Base-by-base conservation (phyloP, 1,140 invertebrate genomes). In the Eufriesea mexicana region DNA sequence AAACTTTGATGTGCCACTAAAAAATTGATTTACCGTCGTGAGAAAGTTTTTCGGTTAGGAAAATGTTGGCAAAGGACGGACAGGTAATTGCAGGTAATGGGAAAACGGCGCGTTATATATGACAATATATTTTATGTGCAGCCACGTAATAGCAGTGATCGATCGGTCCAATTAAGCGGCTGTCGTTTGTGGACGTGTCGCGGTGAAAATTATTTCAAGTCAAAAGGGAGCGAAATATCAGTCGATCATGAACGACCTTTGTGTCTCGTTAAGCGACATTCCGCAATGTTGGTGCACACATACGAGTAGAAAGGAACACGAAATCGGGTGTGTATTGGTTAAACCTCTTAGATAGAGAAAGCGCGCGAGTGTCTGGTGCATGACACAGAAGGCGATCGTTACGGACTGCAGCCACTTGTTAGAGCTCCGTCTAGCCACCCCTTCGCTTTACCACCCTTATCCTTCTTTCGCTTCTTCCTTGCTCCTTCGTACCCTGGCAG, bases 351-450 rank as follows among this genome's bases (percentile, higher is more conserved):
- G 71, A 68, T 84, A 68, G 83, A 88, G 78, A 85, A 84, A 62
- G 84, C 72, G 57, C 76, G 49, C 72, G 82, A 45, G 68, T 84
- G 84, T 88, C 81, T 86, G 78, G 81, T 89, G 87, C 88, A 89
- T 83, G 87, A 85, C 87, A 89, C 66, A 84, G 86, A 83, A 83
- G 68, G 62, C 89, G 89, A 90, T 90, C 89, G 89, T 90, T 90
- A 90, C 89, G 88, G 80, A 79, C 84, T 90, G 79, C 88, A 86
- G 85, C 89, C 89, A 90, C 89, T 90, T 90, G 89, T 90, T 90
- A 90, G 89, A 90, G 81, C 89, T 78, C 79, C 59, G 88, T 89
- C 88, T 89, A 81, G 88, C 68, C 76, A 45, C 62, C 77, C 68
- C 64, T 64, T 71, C 25, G 9, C 66, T 78, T 54, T 72, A 68